Base-by-base conservation (phyloP, 2,797 vertebrate species). In the Cetoscarus ocellatus region DNA sequence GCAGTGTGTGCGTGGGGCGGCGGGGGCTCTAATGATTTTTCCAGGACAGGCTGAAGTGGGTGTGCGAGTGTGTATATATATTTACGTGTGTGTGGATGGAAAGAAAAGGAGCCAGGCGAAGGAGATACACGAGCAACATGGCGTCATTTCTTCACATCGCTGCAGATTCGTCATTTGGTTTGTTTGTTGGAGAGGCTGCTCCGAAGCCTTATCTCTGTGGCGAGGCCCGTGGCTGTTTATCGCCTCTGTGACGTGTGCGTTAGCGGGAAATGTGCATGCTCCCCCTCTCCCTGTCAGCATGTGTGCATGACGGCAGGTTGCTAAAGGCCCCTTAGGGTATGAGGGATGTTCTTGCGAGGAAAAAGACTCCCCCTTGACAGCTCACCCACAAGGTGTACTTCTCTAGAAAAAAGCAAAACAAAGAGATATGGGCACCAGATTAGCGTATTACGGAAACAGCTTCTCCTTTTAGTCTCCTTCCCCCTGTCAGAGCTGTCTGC, bases 11-110 rank as follows among this genome's bases (percentile, higher is more conserved):
- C 4, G 27, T 63, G 52, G 45, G 51, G 70, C 35, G 70, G 79
- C 60, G 71, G 87, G 79, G 81, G 75, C 71, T 87, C 67, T 90
- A 90, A 92, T 90, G 84, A 91, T 92, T 92, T 93, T 92, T 92
- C 88, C 90, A 92, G 89, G 90, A 92, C 85, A 87, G 70, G 70
- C 85, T 91, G 81, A 87, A 88, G 86, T 88, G 73, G 80, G 76
- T 85, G 85, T 83, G 74, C 55, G 76, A 77, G 79, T 86, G 15
- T 80, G 56, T 80, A 19, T 75, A 50, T 73, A 14, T 56, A 48
- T 72, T 3, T 76, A 10, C 67, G 67, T 75, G 14, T 54, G 69
- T 70, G 73, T 36, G 66, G 44, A 75, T 70, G 71, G 65, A 57
- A 69, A 79, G 10, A 54, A 7, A 39, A 67, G 67, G 76, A 77